Evolutionary conservation across 2,888 invertebrate genomes (phyloP).

Genomic region (Fissipunctia ypsillon): DNA sequence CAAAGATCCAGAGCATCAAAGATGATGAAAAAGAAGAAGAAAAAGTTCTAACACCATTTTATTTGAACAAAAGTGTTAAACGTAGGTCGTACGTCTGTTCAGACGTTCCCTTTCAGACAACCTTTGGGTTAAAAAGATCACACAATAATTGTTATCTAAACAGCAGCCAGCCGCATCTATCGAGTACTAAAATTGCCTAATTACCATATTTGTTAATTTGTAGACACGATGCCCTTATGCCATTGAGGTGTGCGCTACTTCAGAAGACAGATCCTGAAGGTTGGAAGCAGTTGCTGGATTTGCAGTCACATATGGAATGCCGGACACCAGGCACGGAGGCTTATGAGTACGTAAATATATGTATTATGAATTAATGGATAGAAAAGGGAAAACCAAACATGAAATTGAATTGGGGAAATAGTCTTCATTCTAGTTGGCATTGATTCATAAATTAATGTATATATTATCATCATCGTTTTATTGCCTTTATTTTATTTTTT

Average conservation of each 20-base stretch:
- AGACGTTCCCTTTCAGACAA: no score
- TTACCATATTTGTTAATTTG: constrained; percentile 59
- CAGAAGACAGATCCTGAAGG: constrained; percentile 92
- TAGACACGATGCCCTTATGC: constrained; percentile 93
- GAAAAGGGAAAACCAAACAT: background rate
- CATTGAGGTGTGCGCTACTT: constrained; percentile 93
- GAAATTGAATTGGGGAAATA: background rate
- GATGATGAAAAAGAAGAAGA: no score
- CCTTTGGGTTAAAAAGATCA: background rate
- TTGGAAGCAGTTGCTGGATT: constrained; percentile 92
- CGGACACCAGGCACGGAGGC: constrained; percentile 93
- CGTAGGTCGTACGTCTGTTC: no score
- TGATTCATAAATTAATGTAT: background rate
- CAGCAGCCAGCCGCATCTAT: no score
- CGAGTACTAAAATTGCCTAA: background rate
- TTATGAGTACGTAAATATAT: constrained; percentile 90
- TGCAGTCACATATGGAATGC: constrained; percentile 94
- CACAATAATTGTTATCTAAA: background rate
- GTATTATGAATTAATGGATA: background rate
- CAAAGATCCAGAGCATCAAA: no score
- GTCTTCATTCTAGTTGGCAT: background rate
- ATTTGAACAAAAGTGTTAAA: background rate
- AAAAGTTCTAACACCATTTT: no score
- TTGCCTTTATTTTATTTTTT: background rate
- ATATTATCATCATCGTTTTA: background rate